Conservation (phyloP, 2,797 vertebrate genomes). For the Novumbra hubbsi region DNA sequence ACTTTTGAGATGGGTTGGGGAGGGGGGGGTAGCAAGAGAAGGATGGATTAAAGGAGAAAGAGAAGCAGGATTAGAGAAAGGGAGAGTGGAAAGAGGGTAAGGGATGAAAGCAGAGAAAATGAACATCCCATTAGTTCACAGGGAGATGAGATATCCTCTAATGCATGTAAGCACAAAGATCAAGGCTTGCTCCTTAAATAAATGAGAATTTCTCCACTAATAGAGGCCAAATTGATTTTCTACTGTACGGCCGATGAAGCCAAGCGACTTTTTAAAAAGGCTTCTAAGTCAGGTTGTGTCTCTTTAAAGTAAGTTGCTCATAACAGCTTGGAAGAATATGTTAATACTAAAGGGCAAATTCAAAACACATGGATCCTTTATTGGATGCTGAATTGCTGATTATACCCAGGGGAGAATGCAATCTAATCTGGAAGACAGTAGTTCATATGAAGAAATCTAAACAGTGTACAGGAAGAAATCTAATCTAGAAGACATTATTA, state of each 20-base stretch:
- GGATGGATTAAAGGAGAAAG: conserved; percentile 4
- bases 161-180: background rate
- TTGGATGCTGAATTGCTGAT: background rate
- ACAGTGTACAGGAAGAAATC: no score
- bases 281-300: background rate
- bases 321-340: background rate
- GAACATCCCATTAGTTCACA: background rate
- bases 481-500: no score
- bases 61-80: background rate
- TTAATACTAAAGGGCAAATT: background rate
- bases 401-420: background rate
- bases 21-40: conserved; percentile 4
- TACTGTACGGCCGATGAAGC: background rate
- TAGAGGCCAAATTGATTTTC: background rate
- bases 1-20: conserved; percentile 52
- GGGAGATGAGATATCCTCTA: background rate
- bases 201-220: background rate
- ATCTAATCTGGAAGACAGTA: no score
- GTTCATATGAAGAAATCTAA: no score
- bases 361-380: conserved; percentile 13
- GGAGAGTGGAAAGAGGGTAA: background rate
- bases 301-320: background rate
- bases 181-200: background rate
- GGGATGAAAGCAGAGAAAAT: background rate
- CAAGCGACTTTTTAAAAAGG: background rate